Percentiles rank a stretch among this genome's conserved stretches.
phyloP scores from a whole-genome alignment of 2,113 vertebrate species.

The Patagioenas fasciata region DNA sequence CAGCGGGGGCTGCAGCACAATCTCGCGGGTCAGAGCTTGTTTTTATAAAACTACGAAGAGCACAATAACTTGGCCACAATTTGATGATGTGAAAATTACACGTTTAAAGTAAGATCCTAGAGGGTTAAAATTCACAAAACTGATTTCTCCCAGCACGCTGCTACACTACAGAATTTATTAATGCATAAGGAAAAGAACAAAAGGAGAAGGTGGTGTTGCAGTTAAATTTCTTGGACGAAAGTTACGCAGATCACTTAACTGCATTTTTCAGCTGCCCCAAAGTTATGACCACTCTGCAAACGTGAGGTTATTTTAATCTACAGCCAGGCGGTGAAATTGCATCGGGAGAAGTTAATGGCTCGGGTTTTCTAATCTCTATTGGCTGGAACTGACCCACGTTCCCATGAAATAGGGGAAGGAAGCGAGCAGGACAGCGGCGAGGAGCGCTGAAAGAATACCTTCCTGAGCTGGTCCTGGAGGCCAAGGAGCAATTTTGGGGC shows the following conservation, averaged over 20 bases:
- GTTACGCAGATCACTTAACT: fast-evolving
- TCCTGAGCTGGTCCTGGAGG: neutral
- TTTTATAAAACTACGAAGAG: neutral
- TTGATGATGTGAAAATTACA: neutral
- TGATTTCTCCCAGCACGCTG: neutral
- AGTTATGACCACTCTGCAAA: neutral
- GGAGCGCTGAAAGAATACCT: neutral
- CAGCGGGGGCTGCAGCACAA: no score
- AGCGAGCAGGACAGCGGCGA: neutral
- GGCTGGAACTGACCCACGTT: neutral
- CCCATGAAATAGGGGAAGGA: neutral
- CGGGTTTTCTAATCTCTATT: neutral
- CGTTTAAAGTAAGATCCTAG: neutral
- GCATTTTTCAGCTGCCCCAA: neutral
- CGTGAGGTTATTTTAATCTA: neutral
- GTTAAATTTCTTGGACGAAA: neutral
- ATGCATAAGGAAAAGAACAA: neutral
- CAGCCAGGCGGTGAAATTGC: neutral
- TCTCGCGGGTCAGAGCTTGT: neutral
- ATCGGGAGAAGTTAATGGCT: neutral
- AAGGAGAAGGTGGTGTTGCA: neutral
- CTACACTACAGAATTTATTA: neutral
- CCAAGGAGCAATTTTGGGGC: neutral
- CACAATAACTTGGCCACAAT: neutral
- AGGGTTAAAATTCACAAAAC: neutral